Base-by-base conservation (phyloP, 2,113 vertebrate species). In the Lampris megalopsis region DNA sequence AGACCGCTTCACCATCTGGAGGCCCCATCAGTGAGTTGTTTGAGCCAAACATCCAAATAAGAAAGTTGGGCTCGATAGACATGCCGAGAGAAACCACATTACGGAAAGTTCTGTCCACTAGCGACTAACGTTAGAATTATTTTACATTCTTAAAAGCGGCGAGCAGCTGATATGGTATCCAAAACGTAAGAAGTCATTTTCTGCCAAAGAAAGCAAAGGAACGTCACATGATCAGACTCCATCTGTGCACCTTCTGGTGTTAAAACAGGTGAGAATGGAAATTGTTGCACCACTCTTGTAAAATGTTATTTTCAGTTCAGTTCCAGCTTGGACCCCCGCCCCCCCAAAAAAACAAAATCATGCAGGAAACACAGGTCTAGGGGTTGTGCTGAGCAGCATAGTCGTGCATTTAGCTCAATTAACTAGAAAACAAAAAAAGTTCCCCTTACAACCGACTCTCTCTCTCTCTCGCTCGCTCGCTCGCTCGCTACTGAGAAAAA, bases 21-120 rank as follows among this genome's bases (percentile, higher is more conserved):
- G 24, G 24, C 24, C 24, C 24, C 24, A 24, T 24, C 8, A 38
- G 40, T 75, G 68, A 75, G 57, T 79, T 75, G 75, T 54, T 48
- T 58, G 38, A 57, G 42, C 63, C 48, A 77, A 77, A 78, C 56
- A 57, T 43, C 63, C 48, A 77, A 77, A 78, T 57, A 77, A 75
- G 49, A 74, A 52, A n/a, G 49, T 52, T 13, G 11, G 41, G 36
- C 6, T 6, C 36, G 75, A 72, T 42, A 2, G 40, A 47, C 24
- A 24, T 24, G 24, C 24, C 24, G 24, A 24, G 24, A 24, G 24
- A 24, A 24, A 24, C 24, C 24, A 24, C 24, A 69, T 41, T 61
- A 43, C 10, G 68, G 35, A 59, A 67, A 9, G 13, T 9, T 10
- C 52, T 24, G 43, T 42, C 7, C 42, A 9, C 71, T 63, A 63